Percentiles rank a stretch among this genome's conserved stretches.
phyloP scores from a whole-genome alignment of 2,113 vertebrate species.

The Microcebus tavaratra region DNA sequence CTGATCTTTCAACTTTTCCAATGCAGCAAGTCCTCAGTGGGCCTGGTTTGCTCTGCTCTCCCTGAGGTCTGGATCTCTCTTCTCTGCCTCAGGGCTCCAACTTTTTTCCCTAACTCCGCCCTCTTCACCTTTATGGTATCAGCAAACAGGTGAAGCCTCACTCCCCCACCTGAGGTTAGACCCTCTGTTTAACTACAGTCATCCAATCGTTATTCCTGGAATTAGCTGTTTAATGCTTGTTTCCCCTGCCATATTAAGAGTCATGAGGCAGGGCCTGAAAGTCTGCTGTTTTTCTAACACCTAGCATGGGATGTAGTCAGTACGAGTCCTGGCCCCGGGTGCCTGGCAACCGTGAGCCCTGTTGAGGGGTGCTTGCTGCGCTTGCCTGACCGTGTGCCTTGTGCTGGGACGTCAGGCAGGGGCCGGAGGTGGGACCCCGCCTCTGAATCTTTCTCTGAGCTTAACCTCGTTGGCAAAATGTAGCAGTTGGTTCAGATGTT shows the following conservation, averaged over 20 bases:
- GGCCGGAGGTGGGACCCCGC: neutral
- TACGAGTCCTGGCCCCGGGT: neutral
- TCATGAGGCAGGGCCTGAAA: neutral
- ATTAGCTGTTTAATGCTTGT: neutral
- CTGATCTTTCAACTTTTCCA: neutral
- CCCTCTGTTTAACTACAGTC: neutral
- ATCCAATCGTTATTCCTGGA: neutral
- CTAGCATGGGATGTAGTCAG: neutral
- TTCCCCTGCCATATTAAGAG: neutral
- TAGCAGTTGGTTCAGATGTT: neutral
- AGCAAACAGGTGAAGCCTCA: neutral
- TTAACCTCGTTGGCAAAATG: neutral
- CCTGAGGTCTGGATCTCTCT: neutral
- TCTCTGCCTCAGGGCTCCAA: neutral
- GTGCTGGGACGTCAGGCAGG: neutral
- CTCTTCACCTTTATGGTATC: neutral
- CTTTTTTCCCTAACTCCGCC: neutral
- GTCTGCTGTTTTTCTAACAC: neutral
- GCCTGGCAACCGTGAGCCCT: accelerated
- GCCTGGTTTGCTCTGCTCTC: neutral
- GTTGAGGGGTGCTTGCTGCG: neutral
- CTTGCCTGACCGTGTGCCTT: neutral
- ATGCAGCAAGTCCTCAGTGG: neutral
- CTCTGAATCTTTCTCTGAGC: neutral
- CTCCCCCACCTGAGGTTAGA: neutral